phyloP scores from a whole-genome alignment of 2,797 vertebrate genomes.

The Menidia menidia region DNA sequence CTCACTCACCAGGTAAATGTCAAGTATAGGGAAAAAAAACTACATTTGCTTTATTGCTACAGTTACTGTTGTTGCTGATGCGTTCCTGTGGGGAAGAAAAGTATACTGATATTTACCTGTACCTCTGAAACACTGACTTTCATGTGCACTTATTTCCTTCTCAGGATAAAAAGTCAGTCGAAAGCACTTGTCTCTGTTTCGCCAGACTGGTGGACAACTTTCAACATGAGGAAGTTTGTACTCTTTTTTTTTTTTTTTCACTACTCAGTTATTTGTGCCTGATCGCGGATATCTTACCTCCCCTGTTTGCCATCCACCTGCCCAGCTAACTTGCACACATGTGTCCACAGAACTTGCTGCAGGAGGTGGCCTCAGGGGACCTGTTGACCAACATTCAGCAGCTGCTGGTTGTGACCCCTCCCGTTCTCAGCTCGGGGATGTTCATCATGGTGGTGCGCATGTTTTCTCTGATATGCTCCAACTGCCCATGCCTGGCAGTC shows the following conservation, averaged over 20 bases:
- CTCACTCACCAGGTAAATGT: constrained; percentile 94
- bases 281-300: not conserved
- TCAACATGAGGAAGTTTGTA: constrained; percentile 95
- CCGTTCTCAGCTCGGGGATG: constrained; percentile 98
- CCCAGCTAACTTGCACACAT: not conserved
- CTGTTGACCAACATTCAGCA: constrained; percentile 98
- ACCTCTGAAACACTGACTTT: not conserved
- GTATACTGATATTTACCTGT: too few relatives aligned
- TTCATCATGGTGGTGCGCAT: constrained; percentile 99
- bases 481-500: constrained; percentile 96
- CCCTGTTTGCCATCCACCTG: not conserved
- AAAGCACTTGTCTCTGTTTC: constrained; percentile 99
- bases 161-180: constrained; percentile 99
- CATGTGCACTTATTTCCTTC: constrained; percentile 2
- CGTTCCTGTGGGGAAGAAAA: not conserved
- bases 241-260: not conserved
- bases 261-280: not conserved
- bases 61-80: not conserved
- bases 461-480: constrained; percentile 99
- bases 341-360: constrained; percentile 91
- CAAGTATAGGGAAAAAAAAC: too few relatives aligned
- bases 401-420: constrained; percentile 96
- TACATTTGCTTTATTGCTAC: not conserved
- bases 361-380: constrained; percentile 97
- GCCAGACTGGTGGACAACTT: constrained; percentile 99